A percentile compares a stretch with the other conserved stretches of the same genome.
These are phyloP conservation scores for Eudorcas thomsonii DNA, from an alignment of 2,113 vertebrate genomes.

Conservation along the genomic window DNA sequence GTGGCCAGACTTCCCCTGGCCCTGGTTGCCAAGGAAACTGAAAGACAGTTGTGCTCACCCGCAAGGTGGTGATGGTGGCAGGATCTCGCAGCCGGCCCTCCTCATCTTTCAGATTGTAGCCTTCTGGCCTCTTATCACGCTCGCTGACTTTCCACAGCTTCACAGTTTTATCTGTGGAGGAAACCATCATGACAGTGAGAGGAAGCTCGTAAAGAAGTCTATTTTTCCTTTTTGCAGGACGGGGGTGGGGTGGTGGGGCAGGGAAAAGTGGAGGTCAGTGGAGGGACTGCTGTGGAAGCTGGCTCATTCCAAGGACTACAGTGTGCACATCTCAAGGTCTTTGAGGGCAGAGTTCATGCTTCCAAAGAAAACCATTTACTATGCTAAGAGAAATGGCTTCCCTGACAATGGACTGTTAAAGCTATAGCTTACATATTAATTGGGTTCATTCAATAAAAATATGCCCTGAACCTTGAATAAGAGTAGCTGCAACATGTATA, in stretches of 20 bases:
- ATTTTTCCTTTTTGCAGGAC: not conserved
- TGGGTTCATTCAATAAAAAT: not conserved
- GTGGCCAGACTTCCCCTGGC: not conserved
- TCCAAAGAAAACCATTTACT: not conserved
- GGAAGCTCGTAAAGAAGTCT: not conserved
- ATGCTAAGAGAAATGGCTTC: not conserved
- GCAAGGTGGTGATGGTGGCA: constrained; percentile 93
- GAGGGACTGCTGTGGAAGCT: not conserved
- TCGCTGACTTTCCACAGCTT: constrained; percentile 99
- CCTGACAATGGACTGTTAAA: not conserved
- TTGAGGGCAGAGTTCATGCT: not conserved
- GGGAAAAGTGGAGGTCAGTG: not conserved
- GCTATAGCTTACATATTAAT: not conserved
- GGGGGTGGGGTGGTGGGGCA: fast-evolving
- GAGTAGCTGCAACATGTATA: not conserved
- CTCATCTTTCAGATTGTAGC: constrained; percentile 98
- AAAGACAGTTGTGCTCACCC: constrained; percentile 82
- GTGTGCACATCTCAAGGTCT: too few relatives aligned
- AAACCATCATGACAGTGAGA: not conserved
- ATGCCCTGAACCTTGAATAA: not conserved
- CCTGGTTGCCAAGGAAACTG: not conserved
- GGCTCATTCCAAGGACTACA: fast-evolving
- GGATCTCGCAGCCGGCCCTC: constrained; percentile 96
- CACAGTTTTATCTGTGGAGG: constrained; percentile 93
- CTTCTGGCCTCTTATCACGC: constrained; percentile 95